These are phyloP conservation scores for Propithecus deckenii DNA, from an alignment of 2,797 vertebrate species.

Conservation along the genomic window DNA sequence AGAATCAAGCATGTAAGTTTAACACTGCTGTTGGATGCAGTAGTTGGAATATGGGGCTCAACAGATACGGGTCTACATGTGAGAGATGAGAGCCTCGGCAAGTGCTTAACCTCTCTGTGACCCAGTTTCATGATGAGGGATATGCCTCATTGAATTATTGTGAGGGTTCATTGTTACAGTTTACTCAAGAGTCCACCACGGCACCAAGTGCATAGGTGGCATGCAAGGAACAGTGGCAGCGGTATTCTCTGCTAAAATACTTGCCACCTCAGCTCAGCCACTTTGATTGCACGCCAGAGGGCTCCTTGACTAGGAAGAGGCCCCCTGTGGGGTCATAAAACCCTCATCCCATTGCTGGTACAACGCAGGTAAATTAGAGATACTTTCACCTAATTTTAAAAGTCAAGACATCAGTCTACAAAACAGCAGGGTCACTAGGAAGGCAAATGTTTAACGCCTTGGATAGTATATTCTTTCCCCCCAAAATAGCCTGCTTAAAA, in stretches of 20 bases:
- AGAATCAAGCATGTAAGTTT: not conserved
- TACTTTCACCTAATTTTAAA: not conserved
- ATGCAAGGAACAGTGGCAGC: not conserved
- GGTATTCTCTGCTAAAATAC: not conserved
- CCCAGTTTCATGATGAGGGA: not conserved
- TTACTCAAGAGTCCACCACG: not conserved
- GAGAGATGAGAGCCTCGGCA: not conserved
- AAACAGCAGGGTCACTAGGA: not conserved
- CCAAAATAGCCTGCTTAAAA: slow-evolving; percentile 22
- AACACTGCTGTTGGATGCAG: not conserved
- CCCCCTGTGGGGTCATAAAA: not conserved
- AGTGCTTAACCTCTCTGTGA: not conserved
- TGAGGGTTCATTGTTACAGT: not conserved
- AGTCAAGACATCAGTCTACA: not conserved
- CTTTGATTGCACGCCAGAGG: not conserved
- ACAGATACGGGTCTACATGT: not conserved
- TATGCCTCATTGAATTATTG: not conserved
- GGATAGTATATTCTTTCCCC: not conserved
- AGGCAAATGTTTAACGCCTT: not conserved
- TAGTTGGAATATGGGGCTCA: not conserved
- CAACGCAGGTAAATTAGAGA: not conserved
- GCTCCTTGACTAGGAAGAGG: not conserved
- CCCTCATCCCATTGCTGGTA: not conserved
- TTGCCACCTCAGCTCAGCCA: not conserved
- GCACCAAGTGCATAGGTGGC: not conserved